Base-by-base conservation (phyloP, 2,797 vertebrate species). In the Tympanoctomys barrerae region DNA sequence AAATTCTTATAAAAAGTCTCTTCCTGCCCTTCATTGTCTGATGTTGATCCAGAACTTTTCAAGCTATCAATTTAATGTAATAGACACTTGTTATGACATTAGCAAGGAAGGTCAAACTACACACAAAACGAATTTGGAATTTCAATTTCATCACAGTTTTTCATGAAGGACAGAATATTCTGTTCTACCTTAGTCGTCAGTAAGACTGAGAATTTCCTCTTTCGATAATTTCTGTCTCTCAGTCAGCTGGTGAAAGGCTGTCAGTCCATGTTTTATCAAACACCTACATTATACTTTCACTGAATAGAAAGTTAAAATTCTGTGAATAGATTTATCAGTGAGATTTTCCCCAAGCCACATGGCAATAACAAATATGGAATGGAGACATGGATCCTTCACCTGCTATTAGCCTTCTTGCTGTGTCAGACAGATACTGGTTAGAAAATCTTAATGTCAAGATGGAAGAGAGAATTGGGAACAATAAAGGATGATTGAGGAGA, bases 41-140 rank as follows among this genome's bases (percentile, higher is more conserved):
- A 88, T 59, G 81, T 75, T 81, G 75, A 61, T 24, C 49, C 4
- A 33, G 75, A 94, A 90, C 66, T 75, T 75, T 42, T 28, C 79
- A 75, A 78, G 52, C 90, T 61, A 77, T 70, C 77, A 91, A 85
- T 84, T 97, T 90, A 83, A 79, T 11, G 22, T 62, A 91, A 73
- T 16, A 78, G 83, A 87, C 18, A n/a, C 33, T 39, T 80, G 71
- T 83, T 79, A 59, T 85, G 66, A 91, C 83, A 89, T 68, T 81
- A 92, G 49, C 31, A 42, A 90, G 61, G 77, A 52, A 71, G 81
- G 89, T 85, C 83, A 91, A 79, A 73, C 13, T 18, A 14, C 13
- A 66, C 49, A 81, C 68, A 59, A 31, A 62, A 64, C 33, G 57
- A 82, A 73, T n/a, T 33, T 81, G 31, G 39, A 80, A 87, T 78